These are phyloP conservation scores for Malurus splendens DNA, from an alignment of 2,797 vertebrate species.

Conservation along the genomic window DNA sequence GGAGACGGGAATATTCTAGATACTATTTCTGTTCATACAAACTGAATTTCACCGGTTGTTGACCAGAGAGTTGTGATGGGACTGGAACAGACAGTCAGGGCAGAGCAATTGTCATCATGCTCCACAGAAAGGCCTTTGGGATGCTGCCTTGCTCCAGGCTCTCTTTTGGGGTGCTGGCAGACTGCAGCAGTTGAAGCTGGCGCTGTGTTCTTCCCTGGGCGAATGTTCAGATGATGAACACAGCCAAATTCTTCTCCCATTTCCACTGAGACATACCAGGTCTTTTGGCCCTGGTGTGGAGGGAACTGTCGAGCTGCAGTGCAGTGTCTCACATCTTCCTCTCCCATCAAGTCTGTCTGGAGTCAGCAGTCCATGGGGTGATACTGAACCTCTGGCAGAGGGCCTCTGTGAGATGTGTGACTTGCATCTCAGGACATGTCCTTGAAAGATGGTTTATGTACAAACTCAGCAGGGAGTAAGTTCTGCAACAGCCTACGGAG, in stretches of 20 bases:
- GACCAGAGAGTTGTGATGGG: background rate
- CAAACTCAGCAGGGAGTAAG: background rate
- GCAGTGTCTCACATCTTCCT: background rate
- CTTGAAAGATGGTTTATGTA: background rate
- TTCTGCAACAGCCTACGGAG: background rate
- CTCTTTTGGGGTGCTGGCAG: background rate
- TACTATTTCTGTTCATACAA: background rate
- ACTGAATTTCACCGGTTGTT: background rate
- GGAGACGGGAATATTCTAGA: background rate
- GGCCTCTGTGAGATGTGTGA: background rate
- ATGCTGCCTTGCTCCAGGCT: background rate
- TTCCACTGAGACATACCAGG: background rate
- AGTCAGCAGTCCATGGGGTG: background rate
- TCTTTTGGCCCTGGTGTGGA: background rate
- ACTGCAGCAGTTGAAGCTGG: background rate
- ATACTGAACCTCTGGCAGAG: background rate
- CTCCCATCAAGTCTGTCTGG: fast-evolving
- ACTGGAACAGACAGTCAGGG: background rate
- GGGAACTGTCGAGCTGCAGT: background rate
- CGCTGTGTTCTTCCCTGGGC: background rate
- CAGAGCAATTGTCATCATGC: background rate
- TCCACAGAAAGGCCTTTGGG: background rate
- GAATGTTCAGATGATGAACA: background rate
- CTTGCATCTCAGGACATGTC: background rate
- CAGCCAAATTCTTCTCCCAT: background rate